Evolutionary conservation across 2,113 vertebrate genomes (phyloP).

Genomic region (Psittacula cyanocephala): DNA sequence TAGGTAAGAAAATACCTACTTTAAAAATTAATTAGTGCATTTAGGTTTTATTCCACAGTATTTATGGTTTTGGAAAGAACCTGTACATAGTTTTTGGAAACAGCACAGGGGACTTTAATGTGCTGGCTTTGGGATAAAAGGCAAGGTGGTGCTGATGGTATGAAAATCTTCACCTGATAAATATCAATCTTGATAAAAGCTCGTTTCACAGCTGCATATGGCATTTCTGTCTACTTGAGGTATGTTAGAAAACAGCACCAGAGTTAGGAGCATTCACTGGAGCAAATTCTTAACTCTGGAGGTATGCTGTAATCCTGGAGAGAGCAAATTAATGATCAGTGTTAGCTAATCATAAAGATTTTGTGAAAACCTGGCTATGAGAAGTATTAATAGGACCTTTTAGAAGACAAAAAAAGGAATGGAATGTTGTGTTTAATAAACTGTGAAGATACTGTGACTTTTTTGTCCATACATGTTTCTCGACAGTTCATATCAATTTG

Average conservation of each 20-base stretch:
- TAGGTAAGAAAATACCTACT: slow-evolving; percentile 78
- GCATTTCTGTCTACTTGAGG: not conserved
- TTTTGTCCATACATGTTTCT: not conserved
- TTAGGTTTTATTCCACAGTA: not conserved
- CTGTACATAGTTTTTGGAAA: not conserved
- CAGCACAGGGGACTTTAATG: not conserved
- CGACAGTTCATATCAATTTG: not conserved
- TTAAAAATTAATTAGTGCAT: not conserved
- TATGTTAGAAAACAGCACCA: not conserved
- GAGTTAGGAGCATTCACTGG: not conserved
- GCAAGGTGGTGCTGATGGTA: not conserved
- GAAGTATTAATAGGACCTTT: not conserved
- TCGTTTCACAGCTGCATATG: not conserved
- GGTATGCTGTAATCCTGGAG: not conserved
- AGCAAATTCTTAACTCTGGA: not conserved
- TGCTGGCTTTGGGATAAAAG: not conserved
- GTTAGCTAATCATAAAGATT: not conserved
- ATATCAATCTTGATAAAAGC: not conserved
- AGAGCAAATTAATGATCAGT: not conserved
- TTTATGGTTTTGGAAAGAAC: not conserved
- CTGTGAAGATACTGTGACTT: not conserved
- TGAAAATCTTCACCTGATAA: not conserved
- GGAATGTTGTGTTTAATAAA: not conserved
- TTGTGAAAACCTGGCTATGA: not conserved
- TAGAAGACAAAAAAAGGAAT: not conserved